Evolutionary conservation across 2,797 vertebrate genomes (phyloP), one percentile per base, ranked within the genome.

Genomic region (Botia kubotai): DNA sequence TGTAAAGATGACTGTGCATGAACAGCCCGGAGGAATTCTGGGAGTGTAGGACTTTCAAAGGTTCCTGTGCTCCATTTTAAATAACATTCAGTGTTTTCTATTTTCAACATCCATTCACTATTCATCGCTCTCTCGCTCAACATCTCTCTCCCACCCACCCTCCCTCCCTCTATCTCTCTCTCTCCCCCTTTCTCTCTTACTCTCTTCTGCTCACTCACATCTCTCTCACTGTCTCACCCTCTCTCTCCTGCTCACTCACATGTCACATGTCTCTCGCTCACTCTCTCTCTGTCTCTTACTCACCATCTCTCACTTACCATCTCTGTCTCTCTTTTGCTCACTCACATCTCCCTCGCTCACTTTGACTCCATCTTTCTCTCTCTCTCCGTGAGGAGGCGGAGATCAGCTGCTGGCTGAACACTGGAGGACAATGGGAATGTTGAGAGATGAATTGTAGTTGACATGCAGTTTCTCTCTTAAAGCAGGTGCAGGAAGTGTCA

Each of bases 401-500:
- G 67, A 78, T 78, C 67, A 48, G 55, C 67, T 78, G 76, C 60
- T 13, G 26, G 76, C 43, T 71, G 55, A 39, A 71, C 33, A n/a
- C 7, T 50, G 76, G 6, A 19, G 46, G 19, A 69, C 39, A 57
- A n/a, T 60, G 65, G 11, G 70, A 77, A 26, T 67, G 75, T 50
- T 57, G 52, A 77, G 19, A 78, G 12, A n/a, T 0, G 67, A 52
- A 78, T 62, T 17, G 55, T 23, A 52, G n/a, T 65, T 79, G 68
- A 72, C 57, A 58, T 58, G 62, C 75, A 68, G 39, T 82, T 50
- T 82, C 81, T 77, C 13, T 21, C 62, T 13, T 52, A 48, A 48
- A 7, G 58, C n/a, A 26, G 62, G 65, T 50, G 2, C 68, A 39
- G 46, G 58, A 72, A 26, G 58, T 23, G 68, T 52, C 68, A n/a